phyloP scores from a whole-genome alignment of 2,888 invertebrate species.

The Drosophila dives region DNA sequence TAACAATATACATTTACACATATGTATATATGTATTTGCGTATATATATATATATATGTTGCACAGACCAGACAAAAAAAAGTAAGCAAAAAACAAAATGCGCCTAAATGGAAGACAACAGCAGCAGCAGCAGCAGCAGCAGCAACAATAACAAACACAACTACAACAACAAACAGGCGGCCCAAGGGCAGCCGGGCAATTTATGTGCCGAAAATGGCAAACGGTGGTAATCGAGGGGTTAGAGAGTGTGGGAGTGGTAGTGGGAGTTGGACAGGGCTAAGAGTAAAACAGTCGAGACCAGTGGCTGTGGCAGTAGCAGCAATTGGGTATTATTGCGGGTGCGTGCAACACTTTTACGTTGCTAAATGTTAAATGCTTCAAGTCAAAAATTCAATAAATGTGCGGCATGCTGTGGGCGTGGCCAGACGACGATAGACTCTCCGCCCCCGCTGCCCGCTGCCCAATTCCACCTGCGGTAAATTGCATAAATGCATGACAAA shows the following conservation, averaged over 20 bases:
- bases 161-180: constrained; percentile 42
- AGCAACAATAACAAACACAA: constrained; percentile 34
- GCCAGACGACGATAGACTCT: constrained; percentile 37
- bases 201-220: constrained; percentile 74
- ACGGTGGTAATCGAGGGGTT: constrained; percentile 20
- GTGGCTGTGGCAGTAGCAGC: neutral
- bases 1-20: constrained; percentile 25
- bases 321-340: constrained; percentile 43
- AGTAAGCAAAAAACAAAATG: constrained; percentile 49
- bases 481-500: constrained; percentile 74
- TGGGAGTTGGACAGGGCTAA: neutral
- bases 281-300: constrained; percentile 14
- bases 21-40: neutral
- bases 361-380: constrained; percentile 73
- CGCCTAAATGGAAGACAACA: constrained; percentile 76
- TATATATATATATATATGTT: neutral
- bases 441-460: too few relatives aligned
- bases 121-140: constrained; percentile 32
- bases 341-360: constrained; percentile 66
- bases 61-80: constrained; percentile 26
- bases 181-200: constrained; percentile 59
- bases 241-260: neutral
- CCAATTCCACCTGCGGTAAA: constrained; percentile 38
- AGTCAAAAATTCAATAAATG: constrained; percentile 79
- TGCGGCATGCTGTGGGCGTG: constrained; percentile 55